A percentile compares a stretch with the other conserved stretches of the same genome.
Evolutionary conservation across 2,888 invertebrate genomes (phyloP).

Genomic region (Orthosia gothica): DNA sequence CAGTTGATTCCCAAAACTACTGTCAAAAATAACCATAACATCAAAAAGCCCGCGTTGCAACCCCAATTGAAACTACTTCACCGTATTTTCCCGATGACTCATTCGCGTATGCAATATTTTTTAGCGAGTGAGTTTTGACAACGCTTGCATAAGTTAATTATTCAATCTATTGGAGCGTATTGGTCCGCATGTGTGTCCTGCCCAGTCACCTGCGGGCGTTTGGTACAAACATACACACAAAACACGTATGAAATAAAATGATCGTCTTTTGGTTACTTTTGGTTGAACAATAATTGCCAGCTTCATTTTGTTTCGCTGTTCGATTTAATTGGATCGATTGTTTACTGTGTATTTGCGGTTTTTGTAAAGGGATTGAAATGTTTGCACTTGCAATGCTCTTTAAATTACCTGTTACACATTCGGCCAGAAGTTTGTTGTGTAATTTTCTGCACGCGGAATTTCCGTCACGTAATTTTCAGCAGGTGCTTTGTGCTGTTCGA

Average conservation of each 20-base stretch:
- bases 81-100: constrained; percentile 12
- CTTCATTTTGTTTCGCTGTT: constrained; percentile 18
- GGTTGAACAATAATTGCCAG: constrained; percentile 32
- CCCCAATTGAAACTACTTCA: constrained; percentile 34
- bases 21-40: not conserved
- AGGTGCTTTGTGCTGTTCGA: not conserved
- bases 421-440: not conserved
- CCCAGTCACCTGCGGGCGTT: constrained; percentile 53
- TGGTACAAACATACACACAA: constrained; percentile 39
- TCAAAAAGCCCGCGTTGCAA: not conserved
- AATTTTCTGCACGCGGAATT: not conserved
- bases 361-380: not conserved
- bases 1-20: no score
- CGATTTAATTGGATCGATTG: constrained; percentile 22
- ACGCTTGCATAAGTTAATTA: constrained; percentile 73
- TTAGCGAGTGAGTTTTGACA: constrained; percentile 65
- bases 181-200: constrained; percentile 36
- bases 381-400: not conserved
- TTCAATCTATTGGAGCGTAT: constrained; percentile 73
- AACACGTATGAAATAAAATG: constrained; percentile 40
- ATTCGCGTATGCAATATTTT: constrained; percentile 55
- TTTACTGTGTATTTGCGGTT: not conserved
- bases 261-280: constrained; percentile 58
- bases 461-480: not conserved
- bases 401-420: not conserved